Percentiles rank a stretch among this genome's conserved stretches.
phyloP scores from a whole-genome alignment of 2,113 vertebrate genomes.

The Etheostoma spectabile region DNA sequence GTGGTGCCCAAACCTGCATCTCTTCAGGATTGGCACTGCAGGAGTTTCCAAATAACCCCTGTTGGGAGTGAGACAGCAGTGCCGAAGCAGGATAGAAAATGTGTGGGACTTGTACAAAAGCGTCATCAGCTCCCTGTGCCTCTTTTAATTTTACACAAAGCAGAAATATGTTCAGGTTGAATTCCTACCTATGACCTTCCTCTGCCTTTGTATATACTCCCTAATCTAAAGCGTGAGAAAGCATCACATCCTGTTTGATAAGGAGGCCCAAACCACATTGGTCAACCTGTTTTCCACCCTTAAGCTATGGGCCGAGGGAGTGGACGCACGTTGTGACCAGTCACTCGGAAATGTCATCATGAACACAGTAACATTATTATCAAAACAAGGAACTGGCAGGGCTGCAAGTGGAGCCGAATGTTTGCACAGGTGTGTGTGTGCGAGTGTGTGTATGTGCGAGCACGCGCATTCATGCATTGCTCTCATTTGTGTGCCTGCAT shows the following conservation, averaged over 20 bases:
- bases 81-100: background rate
- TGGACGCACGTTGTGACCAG: conserved; percentile 72
- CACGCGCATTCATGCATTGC: conserved; percentile 52
- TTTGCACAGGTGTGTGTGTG: conserved; percentile 90
- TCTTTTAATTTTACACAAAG: conserved; percentile 15
- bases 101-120: background rate
- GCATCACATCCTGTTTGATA: conserved; percentile 84
- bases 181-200: conserved; percentile 19
- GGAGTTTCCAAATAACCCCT: conserved; percentile 52
- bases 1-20: background rate
- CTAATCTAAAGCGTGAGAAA: conserved; percentile 65
- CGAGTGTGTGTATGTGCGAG: conserved; percentile 87
- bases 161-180: background rate
- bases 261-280: conserved; percentile 76
- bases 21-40: conserved; percentile 31
- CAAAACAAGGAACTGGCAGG: conserved; percentile 78
- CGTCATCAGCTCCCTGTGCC: background rate
- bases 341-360: conserved; percentile 82
- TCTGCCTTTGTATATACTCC: conserved; percentile 19
- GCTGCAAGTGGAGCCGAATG: conserved; percentile 73
- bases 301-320: conserved; percentile 56
- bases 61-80: conserved; percentile 22
- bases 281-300: conserved; percentile 71
- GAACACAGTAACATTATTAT: conserved; percentile 78
- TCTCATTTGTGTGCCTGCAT: conserved; percentile 28